These are phyloP conservation scores for Fulica atra DNA, from an alignment of 2,113 vertebrate species.

Conservation along the genomic window DNA sequence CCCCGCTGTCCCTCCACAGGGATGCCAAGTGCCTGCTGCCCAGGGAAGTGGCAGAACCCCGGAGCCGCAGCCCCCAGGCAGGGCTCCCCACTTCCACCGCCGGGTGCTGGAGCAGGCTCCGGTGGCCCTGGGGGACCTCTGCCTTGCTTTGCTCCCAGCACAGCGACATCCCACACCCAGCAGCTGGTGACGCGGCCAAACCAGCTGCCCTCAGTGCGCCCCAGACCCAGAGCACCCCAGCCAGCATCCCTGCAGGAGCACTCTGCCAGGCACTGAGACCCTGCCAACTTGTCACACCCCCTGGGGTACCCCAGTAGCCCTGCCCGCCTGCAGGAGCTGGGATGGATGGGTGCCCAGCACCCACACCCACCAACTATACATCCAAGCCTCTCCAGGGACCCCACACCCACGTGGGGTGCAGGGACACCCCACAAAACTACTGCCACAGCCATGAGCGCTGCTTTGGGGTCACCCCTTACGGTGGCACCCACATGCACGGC, in stretches of 20 bases:
- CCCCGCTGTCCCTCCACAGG: neutral
- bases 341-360: neutral
- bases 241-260: neutral
- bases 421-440: neutral
- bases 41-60: neutral
- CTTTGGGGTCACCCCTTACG: neutral
- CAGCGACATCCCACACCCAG: rapidly evolving
- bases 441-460: too few species aligned
- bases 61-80: neutral
- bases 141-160: neutral
- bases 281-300: neutral
- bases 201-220: neutral
- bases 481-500: neutral
- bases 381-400: neutral
- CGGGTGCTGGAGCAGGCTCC: neutral
- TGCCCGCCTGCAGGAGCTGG: neutral
- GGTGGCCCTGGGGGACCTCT: neutral
- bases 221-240: neutral
- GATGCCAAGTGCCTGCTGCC: neutral
- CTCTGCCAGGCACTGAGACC: neutral
- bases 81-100: neutral
- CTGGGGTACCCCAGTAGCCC: neutral
- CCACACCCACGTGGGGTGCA: neutral
- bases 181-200: rapidly evolving
- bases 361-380: neutral